Evolutionary conservation across 2,113 vertebrate species (phyloP), one percentile per base, ranked within the genome.

Genomic region (Corythornis vintsioides): DNA sequence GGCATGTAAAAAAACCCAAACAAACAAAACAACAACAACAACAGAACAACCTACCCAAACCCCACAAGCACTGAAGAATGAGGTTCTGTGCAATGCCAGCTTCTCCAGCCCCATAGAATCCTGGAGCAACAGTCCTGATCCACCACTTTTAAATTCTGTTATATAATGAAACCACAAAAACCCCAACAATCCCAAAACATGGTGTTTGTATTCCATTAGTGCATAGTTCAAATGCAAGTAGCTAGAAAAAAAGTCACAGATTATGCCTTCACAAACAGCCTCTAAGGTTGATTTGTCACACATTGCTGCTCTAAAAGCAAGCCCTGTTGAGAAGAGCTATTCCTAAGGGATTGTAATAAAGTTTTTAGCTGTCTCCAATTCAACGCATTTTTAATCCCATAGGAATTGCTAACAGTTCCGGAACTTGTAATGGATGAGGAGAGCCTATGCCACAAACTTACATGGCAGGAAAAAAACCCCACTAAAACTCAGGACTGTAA

Each of bases 281-380:
- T 47, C 48, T 64, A 85, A 88, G 67, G 75, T 43, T 79, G 81
- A 92, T 81, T 84, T 89, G 56, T 90, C 59, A 71, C 92, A 75
- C 56, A 29, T 3, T 71, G 18, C 57, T 81, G 60, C 73, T 63
- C 67, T 86, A 78, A 92, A 95, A 93, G 73, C 79, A 90, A 75
- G 40, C 38, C 84, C 61, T 75, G 5, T 78, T 89, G 35, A 33
- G 24, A 77, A 31, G 24, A 93, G 22, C 40, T 92, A 56, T 79
- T 89, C 91, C 72, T 86, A 42, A 15, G 67, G 56, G 78, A 70
- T 16, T 53, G 53, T 43, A 86, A 86, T 89, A 85, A 81, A 77
- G 22, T 3, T 16, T 82, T 64, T 71, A 45, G 43, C 35, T n/a
- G 17, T 59, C 59, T 86, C 63, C 47, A 42, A 73, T 80, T 85